Percentiles rank a stretch among this genome's conserved stretches.
Evolutionary conservation across 2,113 vertebrate genomes (phyloP).

Genomic region (Pangasianodon hypophthalmus): DNA sequence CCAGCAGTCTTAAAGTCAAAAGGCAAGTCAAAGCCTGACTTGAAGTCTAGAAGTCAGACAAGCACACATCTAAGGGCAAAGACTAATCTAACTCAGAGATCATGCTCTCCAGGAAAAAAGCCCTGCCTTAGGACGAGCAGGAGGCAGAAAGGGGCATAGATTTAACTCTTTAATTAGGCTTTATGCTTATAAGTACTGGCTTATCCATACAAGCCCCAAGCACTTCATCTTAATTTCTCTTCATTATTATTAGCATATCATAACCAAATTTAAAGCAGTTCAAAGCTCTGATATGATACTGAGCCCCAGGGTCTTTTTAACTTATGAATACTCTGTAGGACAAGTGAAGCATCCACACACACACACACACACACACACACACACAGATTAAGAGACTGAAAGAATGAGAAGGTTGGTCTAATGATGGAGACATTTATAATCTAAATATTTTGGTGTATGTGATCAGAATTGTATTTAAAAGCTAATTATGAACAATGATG

Average conservation of each 20-base stretch:
- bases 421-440: neutral
- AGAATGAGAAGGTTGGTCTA: neutral
- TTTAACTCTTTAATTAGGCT: slow-evolving; percentile 61
- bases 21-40: slow-evolving; percentile 25
- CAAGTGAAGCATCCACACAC: neutral
- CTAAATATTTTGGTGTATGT: neutral
- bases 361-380: neutral
- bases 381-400: neutral
- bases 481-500: neutral
- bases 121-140: slow-evolving; percentile 35
- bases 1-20: neutral
- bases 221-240: slow-evolving; percentile 49
- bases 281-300: slow-evolving; percentile 53
- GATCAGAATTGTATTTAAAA: neutral
- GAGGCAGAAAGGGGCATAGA: slow-evolving; percentile 49
- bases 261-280: slow-evolving; percentile 51
- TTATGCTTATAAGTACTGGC: slow-evolving; percentile 44
- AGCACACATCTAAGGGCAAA: slow-evolving; percentile 45
- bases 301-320: slow-evolving; percentile 44
- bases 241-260: slow-evolving; percentile 60
- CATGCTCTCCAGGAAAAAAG: slow-evolving; percentile 23
- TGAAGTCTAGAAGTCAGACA: slow-evolving; percentile 31
- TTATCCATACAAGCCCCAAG: slow-evolving; percentile 48
- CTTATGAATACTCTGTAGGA: slow-evolving; percentile 46
- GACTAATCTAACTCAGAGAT: slow-evolving; percentile 29